Percentiles rank a stretch among this genome's conserved stretches.
Evolutionary conservation across 2,797 vertebrate genomes (phyloP).

Genomic region (Ciconia nigra): DNA sequence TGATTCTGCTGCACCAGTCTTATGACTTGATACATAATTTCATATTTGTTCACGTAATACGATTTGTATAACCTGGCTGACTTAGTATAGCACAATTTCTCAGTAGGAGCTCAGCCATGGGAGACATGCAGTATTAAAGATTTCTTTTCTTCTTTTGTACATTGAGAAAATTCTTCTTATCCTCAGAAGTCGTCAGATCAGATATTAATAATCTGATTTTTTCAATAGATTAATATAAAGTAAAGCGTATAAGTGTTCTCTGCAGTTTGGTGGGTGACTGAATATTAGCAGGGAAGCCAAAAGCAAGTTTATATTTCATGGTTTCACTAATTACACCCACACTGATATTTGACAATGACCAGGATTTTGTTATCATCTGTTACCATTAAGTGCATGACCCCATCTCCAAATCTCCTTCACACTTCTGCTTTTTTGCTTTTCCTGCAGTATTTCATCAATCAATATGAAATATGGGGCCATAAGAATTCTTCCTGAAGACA

Average conservation of each 20-base stretch:
- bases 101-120: background rate
- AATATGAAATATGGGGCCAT: background rate
- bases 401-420: background rate
- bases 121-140: background rate
- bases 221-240: background rate
- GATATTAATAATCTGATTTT: background rate
- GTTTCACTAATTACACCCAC: background rate
- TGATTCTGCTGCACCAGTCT: background rate
- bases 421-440: background rate
- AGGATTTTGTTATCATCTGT: background rate
- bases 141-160: background rate
- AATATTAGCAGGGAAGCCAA: background rate
- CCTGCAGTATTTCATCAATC: background rate
- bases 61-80: background rate
- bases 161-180: background rate
- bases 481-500: background rate
- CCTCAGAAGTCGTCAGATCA: background rate
- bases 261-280: background rate
- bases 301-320: background rate
- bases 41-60: background rate
- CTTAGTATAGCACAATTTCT: background rate
- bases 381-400: background rate
- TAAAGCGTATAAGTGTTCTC: background rate
- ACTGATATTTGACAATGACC: background rate
- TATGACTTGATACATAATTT: background rate